These are phyloP conservation scores for Campylomormyrus tamandua DNA, from an alignment of 2,113 vertebrate species.

Conservation along the genomic window DNA sequence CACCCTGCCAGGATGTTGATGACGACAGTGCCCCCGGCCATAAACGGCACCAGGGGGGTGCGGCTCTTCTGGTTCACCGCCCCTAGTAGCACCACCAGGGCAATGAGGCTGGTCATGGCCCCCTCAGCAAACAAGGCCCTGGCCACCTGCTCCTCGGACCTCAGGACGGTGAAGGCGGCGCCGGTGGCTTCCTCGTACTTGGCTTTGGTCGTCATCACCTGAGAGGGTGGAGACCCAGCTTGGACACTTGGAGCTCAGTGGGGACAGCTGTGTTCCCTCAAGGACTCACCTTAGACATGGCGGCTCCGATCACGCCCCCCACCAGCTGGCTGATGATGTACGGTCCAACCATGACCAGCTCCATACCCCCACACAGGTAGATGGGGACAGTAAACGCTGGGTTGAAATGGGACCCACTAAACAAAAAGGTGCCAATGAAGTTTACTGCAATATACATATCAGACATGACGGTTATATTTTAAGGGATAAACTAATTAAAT, in stretches of 20 bases:
- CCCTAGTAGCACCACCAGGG: constrained; percentile 60
- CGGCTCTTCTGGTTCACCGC: constrained; percentile 57
- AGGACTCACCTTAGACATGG: constrained; percentile 57
- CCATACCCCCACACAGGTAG: constrained; percentile 60
- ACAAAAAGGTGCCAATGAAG: neutral
- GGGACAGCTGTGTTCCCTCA: neutral
- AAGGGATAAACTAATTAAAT: neutral
- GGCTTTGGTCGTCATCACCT: constrained; percentile 18
- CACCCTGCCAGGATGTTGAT: constrained; percentile 61
- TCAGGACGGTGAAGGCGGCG: constrained; percentile 55
- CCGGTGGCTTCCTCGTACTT: constrained; percentile 53
- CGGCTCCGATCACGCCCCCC: constrained; percentile 60
- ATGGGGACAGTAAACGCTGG: constrained; percentile 63
- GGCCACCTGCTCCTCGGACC: constrained; percentile 48
- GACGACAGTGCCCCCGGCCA: constrained; percentile 58
- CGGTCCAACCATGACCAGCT: constrained; percentile 46
- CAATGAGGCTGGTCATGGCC: constrained; percentile 61
- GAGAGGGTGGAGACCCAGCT: neutral
- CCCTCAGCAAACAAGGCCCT: constrained; percentile 57
- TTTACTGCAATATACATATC: neutral
- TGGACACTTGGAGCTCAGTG: neutral
- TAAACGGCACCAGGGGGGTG: constrained; percentile 56
- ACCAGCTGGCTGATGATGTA: constrained; percentile 57
- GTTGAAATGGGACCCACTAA: constrained; percentile 63
- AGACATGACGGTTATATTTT: neutral